phyloP scores from a whole-genome alignment of 2,888 invertebrate genomes.

The Eilema sororculum region DNA sequence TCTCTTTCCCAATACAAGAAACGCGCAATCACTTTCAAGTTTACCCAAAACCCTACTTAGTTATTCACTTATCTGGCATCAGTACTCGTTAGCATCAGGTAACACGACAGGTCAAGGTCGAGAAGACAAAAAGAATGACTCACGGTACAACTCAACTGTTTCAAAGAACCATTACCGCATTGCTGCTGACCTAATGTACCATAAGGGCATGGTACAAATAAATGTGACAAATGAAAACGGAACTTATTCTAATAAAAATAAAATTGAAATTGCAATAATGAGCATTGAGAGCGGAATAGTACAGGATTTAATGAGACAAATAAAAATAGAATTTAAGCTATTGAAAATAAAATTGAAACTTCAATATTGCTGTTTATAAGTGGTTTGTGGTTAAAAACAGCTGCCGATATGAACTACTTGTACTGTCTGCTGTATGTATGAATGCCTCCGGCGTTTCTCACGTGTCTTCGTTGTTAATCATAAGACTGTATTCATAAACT shows the following conservation, averaged over 20 bases:
- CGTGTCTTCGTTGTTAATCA: constrained; percentile 6
- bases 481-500: neutral
- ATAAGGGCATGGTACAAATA: neutral
- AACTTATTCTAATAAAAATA: neutral
- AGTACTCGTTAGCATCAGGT: constrained; percentile 14
- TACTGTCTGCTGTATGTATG: neutral
- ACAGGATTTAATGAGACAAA: neutral
- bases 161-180: constrained; percentile 28
- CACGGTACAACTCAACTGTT: constrained; percentile 26
- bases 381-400: constrained; percentile 32
- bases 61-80: constrained; percentile 5
- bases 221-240: neutral
- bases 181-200: constrained; percentile 23
- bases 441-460: neutral
- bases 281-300: too few species aligned
- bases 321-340: neutral
- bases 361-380: neutral
- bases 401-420: constrained; percentile 17
- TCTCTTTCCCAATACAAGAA: neutral
- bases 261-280: neutral
- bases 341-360: neutral
- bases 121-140: constrained; percentile 12
- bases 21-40: neutral
- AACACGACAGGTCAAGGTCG: constrained; percentile 11
- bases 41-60: neutral